A percentile compares a stretch with the other conserved stretches of the same genome.
phyloP scores from a whole-genome alignment of 2,888 invertebrate genomes.

The Choreutis nemorana region DNA sequence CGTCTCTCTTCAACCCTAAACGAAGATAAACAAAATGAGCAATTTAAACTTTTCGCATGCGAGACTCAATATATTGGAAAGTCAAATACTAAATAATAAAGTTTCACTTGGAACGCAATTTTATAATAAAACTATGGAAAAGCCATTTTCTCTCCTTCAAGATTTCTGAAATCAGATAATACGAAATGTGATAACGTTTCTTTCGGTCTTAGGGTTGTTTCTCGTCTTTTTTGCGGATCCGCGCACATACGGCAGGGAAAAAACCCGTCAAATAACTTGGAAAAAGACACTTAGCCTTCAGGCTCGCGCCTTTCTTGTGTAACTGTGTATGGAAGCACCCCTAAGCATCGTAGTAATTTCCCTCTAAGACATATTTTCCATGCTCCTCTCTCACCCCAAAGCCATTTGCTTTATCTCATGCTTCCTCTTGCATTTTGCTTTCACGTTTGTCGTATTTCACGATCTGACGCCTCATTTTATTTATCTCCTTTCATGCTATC shows the following conservation, averaged over 20 bases:
- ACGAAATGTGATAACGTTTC: slow-evolving; percentile 17
- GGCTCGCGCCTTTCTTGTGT: slow-evolving; percentile 30
- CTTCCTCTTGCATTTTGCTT: slow-evolving; percentile 17
- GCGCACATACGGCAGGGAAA: slow-evolving; percentile 23
- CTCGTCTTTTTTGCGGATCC: slow-evolving; percentile 28
- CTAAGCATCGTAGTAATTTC: slow-evolving; percentile 36
- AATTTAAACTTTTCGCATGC: too few species aligned
- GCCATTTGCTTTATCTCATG: slow-evolving; percentile 22
- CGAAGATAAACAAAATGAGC: too few species aligned
- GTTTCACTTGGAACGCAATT: slow-evolving; percentile 27
- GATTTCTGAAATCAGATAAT: slow-evolving; percentile 12
- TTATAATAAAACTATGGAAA: too few species aligned
- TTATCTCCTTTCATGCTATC: too few species aligned
- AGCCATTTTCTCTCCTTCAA: too few species aligned
- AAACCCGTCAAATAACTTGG: slow-evolving; percentile 46
- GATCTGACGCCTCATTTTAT: slow-evolving; percentile 1
- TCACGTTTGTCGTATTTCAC: slow-evolving; percentile 4
- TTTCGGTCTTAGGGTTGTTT: slow-evolving; percentile 10
- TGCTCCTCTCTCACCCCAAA: slow-evolving; percentile 31
- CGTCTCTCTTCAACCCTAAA: too few species aligned
- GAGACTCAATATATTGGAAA: too few species aligned
- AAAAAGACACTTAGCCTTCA: slow-evolving; percentile 49
- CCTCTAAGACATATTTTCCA: slow-evolving; percentile 41
- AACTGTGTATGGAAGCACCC: slow-evolving; percentile 18
- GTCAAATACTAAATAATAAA: too few species aligned